Conservation (phyloP, 2,797 vertebrate genomes). For the Enteromius anoplus region DNA sequence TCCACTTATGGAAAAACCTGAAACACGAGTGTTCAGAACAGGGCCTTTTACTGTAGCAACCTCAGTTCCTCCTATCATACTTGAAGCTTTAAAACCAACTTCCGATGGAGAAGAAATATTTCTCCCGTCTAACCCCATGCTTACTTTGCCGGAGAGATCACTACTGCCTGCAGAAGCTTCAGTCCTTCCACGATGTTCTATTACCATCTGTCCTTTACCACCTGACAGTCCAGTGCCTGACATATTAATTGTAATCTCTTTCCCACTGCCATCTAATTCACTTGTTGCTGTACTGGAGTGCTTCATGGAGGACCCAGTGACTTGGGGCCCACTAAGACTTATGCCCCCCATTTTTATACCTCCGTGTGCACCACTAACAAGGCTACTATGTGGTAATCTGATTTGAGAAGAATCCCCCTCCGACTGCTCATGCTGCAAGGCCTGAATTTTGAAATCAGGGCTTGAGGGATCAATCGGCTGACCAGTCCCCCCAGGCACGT, state of each 20-base stretch:
- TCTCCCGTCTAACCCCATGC: constrained; percentile 55
- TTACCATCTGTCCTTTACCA: constrained; percentile 57
- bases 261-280: constrained; percentile 66
- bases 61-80: constrained; percentile 57
- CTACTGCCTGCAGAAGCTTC: constrained; percentile 64
- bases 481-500: constrained; percentile 80
- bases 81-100: constrained; percentile 61
- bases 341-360: constrained; percentile 64
- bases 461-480: constrained; percentile 82
- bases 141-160: constrained; percentile 55
- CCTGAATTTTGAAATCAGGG: constrained; percentile 79
- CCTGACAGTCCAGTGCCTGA: constrained; percentile 67
- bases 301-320: constrained; percentile 69
- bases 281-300: constrained; percentile 62
- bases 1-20: constrained; percentile 60
- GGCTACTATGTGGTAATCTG: constrained; percentile 71
- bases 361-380: constrained; percentile 68
- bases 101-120: constrained; percentile 58
- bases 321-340: constrained; percentile 68
- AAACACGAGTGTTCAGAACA: constrained; percentile 57
- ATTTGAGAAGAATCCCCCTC: constrained; percentile 75
- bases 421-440: constrained; percentile 75
- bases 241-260: constrained; percentile 69
- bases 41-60: constrained; percentile 44
- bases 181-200: constrained; percentile 62